phyloP scores from a whole-genome alignment of 2,113 vertebrate species.

The Rhizomys pruinosus region DNA sequence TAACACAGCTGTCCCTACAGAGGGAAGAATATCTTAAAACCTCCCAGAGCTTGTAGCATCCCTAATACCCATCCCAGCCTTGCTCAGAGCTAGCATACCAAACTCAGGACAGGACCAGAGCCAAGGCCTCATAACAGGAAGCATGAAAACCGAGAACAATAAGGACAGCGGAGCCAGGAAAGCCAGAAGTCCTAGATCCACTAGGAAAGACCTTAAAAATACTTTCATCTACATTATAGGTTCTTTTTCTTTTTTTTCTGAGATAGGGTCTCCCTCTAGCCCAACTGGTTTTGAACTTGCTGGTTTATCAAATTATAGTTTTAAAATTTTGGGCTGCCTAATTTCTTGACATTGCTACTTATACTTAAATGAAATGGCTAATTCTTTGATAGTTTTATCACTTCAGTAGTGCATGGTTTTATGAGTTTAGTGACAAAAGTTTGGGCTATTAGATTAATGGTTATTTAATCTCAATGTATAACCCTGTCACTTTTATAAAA shows the following conservation, averaged over 20 bases:
- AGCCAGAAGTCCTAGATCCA: neutral
- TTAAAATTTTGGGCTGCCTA: neutral
- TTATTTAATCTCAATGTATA: neutral
- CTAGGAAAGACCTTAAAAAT: neutral
- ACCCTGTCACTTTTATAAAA: neutral
- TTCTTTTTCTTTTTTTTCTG: too few relatives aligned
- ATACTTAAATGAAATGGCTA: neutral
- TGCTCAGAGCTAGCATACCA: neutral
- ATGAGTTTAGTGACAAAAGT: neutral
- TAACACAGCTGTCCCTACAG: neutral
- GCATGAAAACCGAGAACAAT: neutral
- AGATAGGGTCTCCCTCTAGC: too few relatives aligned
- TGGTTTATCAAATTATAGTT: neutral
- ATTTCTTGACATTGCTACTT: neutral
- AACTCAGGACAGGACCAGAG: neutral
- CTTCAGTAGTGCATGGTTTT: neutral
- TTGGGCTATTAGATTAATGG: neutral
- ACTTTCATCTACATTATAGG: neutral
- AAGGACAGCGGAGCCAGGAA: neutral
- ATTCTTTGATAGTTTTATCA: neutral
- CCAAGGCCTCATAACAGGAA: neutral
- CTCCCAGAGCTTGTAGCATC: neutral
- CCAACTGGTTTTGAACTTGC: too few relatives aligned
- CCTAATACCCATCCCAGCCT: neutral
- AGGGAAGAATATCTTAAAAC: neutral